Base-by-base conservation (phyloP, 2,797 vertebrate genomes). In the Lindbergichthys nudifrons region DNA sequence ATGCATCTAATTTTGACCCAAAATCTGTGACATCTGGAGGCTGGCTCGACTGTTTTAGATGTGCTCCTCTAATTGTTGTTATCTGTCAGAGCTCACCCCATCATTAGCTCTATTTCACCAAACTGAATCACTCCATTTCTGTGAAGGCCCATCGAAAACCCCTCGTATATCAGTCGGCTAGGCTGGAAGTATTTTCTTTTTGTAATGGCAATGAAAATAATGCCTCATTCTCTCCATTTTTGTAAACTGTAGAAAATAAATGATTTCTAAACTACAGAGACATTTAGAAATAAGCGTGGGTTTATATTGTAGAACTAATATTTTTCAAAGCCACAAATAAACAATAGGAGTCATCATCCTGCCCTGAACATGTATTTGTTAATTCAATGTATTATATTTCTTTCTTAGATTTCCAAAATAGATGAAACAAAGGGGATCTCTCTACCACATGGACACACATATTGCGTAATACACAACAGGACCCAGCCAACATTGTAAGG, bases 161-260 rank as follows among this genome's bases (percentile, higher is more conserved):
- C 46, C 3, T 14, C 56, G 69, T 82, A 64, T 77, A 82, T 86
- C 81, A 73, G 63, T 72, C 71, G 2, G 21, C 67, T 80, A 60
- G 8, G 30, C 76, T 83, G 82, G 78, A 88, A 87, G 79, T 89
- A 36, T 9, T 7, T 36, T 46, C 86, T 88, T 87, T 85, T 73
- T 73, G 10, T 84, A 77, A 87, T 71, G 72, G 70, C 63, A 41
- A 63, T 73, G 88, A 80, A 91, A 88, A 86, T 56, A 87, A 79
- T 19, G 10, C 19, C 43, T 80, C 59, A 48, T 78, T 65, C 16
- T 0, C 73, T 36, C 54, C 48, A 6, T 65, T 73, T 48, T 19
- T 51, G 21, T 58, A 77, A 83, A 85, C 62, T 73, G 48, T 83
- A 75, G 77, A 84, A 89, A 85, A 84, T 46, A 21, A 70, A 21